Conservation (phyloP, 2,888 invertebrate species). For the Epinotia demarniana region DNA sequence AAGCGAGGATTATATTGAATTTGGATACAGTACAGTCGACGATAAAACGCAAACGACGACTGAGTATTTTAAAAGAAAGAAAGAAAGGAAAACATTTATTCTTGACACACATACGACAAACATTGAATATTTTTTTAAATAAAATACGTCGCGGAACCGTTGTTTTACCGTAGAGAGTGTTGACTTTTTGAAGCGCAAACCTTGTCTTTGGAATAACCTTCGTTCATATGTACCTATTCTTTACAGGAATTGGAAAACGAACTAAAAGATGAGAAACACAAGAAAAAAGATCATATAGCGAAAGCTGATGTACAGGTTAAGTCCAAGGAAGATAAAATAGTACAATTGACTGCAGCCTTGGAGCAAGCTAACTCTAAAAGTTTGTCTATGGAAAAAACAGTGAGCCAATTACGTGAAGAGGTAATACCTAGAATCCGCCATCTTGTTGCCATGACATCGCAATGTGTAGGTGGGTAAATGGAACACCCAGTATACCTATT, state of each 20-base stretch:
- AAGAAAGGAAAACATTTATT: too few relatives aligned
- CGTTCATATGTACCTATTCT: conserved; percentile 19
- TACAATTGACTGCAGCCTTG: conserved; percentile 64
- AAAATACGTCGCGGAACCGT: too few relatives aligned
- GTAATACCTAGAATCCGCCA: conserved; percentile 52
- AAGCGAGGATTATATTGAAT: not conserved
- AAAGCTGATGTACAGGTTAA: conserved; percentile 68
- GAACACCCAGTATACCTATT: not conserved
- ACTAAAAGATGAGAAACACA: conserved; percentile 69
- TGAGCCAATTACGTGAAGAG: conserved; percentile 68
- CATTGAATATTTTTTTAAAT: too few relatives aligned
- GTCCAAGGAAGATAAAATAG: conserved; percentile 59
- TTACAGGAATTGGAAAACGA: conserved; percentile 72
- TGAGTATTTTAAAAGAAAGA: not conserved
- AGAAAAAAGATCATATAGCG: conserved; percentile 62
- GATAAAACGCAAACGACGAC: not conserved
- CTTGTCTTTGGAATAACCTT: not conserved
- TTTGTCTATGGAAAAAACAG: conserved; percentile 63
- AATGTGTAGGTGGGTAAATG: not conserved
- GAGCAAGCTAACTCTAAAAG: conserved; percentile 62
- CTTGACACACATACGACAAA: too few relatives aligned
- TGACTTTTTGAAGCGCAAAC: too few relatives aligned
- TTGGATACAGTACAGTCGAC: not conserved
- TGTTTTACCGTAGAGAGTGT: too few relatives aligned
- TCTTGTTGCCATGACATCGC: conserved; percentile 4